phyloP scores from a whole-genome alignment of 2,888 invertebrate genomes.

The Acleris holmiana region DNA sequence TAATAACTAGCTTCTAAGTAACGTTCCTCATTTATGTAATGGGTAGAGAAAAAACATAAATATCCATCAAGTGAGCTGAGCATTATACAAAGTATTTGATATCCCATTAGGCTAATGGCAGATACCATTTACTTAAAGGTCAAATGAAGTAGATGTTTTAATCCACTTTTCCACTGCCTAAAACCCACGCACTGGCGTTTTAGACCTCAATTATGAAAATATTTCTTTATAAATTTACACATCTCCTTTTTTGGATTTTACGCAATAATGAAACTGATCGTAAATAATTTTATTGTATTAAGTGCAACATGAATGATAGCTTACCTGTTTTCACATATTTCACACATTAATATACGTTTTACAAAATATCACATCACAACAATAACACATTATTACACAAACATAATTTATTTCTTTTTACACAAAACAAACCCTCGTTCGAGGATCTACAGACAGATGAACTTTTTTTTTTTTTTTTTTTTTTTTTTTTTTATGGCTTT shows the following conservation, averaged over 20 bases:
- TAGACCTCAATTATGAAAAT: no score
- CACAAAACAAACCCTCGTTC: slow-evolving; percentile 38
- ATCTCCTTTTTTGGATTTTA: no score
- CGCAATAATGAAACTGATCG: no score
- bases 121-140: slow-evolving; percentile 19
- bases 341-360: slow-evolving; percentile 27
- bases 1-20: no score
- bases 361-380: slow-evolving; percentile 36
- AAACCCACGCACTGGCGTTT: no score
- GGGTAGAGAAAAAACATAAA: no score
- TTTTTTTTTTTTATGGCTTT: no score
- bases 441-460: slow-evolving; percentile 38
- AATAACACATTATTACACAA: slow-evolving; percentile 31
- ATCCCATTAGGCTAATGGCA: slow-evolving; percentile 10
- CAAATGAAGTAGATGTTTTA: slow-evolving; percentile 6
- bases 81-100: slow-evolving; percentile 10
- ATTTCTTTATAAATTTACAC: no score
- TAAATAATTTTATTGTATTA: background rate
- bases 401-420: slow-evolving; percentile 32
- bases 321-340: slow-evolving; percentile 19
- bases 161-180: background rate
- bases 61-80: background rate
- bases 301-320: background rate
- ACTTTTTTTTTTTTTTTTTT: no score
- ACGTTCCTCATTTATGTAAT: no score